A percentile compares a stretch with the other conserved stretches of the same genome.
Conservation (phyloP, 2,113 vertebrate genomes). For the Phyllopteryx taeniolatus region DNA sequence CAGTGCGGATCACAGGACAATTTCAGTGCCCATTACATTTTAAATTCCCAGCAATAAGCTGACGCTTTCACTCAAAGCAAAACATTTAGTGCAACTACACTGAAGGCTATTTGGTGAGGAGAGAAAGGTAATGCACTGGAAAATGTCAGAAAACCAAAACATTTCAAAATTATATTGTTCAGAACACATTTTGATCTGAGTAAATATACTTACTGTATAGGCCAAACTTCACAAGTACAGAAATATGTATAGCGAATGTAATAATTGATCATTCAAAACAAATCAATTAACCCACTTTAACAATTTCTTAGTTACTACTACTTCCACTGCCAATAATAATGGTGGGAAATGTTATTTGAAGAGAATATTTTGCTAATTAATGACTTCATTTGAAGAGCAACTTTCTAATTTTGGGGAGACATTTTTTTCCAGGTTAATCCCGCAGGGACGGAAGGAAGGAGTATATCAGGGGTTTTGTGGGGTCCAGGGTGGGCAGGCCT, state of each 20-base stretch:
- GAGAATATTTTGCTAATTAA: too few relatives aligned
- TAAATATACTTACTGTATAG: not conserved
- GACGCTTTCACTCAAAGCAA: slow-evolving; percentile 3
- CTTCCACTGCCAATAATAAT: too few relatives aligned
- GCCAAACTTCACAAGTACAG: not conserved
- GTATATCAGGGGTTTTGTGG: too few relatives aligned
- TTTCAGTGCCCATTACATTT: slow-evolving; percentile 22
- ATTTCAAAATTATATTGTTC: slow-evolving; percentile 4
- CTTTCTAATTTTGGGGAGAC: too few relatives aligned
- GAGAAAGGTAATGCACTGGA: not conserved
- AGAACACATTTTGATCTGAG: not conserved
- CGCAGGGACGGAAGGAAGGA: too few relatives aligned
- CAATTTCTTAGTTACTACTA: too few relatives aligned
- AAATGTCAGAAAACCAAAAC: not conserved
- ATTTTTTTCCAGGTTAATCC: too few relatives aligned
- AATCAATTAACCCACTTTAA: not conserved
- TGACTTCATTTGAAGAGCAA: too few relatives aligned
- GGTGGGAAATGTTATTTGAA: too few relatives aligned
- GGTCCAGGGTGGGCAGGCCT: too few relatives aligned
- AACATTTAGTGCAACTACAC: not conserved
- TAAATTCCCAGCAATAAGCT: slow-evolving; percentile 25
- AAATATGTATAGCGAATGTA: not conserved
- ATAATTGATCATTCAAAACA: slow-evolving; percentile 1
- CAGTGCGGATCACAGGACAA: slow-evolving; percentile 31
- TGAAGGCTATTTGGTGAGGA: not conserved